These are phyloP conservation scores for Syncerus caffer DNA, from an alignment of 2,797 vertebrate genomes.

Conservation along the genomic window DNA sequence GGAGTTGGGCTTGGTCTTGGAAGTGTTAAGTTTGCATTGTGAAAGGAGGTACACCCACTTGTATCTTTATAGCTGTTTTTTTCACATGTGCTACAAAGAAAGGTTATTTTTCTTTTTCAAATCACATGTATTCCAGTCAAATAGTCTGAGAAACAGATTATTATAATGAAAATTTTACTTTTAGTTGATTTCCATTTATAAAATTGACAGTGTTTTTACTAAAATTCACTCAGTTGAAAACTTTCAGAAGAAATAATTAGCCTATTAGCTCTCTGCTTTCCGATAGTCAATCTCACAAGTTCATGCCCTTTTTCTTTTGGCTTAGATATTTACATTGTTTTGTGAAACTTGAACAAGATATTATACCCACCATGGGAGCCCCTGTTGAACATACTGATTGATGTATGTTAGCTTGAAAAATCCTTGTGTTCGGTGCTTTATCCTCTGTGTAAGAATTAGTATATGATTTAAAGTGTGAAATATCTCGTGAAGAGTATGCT, in stretches of 20 bases:
- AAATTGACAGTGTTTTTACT: neutral
- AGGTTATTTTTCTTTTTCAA: constrained; percentile 14
- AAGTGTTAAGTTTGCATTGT: neutral
- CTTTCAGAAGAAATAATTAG: neutral
- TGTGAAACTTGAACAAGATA: neutral
- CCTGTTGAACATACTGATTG: neutral
- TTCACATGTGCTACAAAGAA: neutral
- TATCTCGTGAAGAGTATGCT: neutral
- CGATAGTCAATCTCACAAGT: neutral
- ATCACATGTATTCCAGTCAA: neutral
- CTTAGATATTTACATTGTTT: neutral
- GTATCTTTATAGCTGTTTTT: neutral
- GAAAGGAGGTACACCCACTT: neutral
- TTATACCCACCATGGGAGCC: neutral
- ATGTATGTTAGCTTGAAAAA: neutral
- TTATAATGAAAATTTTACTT: neutral
- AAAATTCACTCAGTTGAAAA: neutral
- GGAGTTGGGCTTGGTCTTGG: neutral
- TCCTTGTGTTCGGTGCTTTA: neutral
- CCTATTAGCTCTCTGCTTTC: neutral
- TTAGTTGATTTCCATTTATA: neutral
- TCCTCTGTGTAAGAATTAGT: neutral
- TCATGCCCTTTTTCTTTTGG: neutral
- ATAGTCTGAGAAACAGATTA: neutral
- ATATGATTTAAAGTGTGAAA: neutral